Evolutionary conservation across 1,140 invertebrate species (phyloP).

Genomic region (Stenopsyche tienmushanensis): DNA sequence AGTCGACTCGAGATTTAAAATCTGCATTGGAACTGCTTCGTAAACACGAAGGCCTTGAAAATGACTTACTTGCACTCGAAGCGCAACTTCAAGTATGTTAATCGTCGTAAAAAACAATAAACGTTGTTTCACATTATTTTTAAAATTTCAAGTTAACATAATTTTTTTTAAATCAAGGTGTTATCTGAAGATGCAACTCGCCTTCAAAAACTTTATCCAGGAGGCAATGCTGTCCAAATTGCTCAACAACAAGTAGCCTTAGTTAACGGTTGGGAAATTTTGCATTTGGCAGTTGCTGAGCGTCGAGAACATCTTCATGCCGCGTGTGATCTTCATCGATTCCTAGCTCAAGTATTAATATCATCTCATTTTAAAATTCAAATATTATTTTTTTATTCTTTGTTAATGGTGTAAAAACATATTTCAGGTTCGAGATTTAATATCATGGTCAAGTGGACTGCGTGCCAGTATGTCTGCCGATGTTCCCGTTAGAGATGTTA

Average conservation of each 20-base stretch:
- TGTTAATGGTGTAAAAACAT: not conserved
- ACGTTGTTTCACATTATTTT: not conserved
- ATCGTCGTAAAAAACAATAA: not conserved
- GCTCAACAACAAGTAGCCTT: slow-evolving; percentile 81
- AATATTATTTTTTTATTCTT: not conserved
- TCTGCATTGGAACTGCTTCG: slow-evolving; percentile 80
- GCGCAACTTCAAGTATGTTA: slow-evolving; percentile 78
- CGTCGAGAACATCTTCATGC: slow-evolving; percentile 81
- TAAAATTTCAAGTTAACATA: slow-evolving; percentile 8
- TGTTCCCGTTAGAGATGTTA: slow-evolving; percentile 82
- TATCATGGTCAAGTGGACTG: slow-evolving; percentile 83
- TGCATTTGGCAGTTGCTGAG: slow-evolving; percentile 79
- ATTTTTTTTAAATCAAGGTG: slow-evolving; percentile 55
- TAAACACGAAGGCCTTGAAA: slow-evolving; percentile 93
- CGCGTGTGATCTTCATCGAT: slow-evolving; percentile 86
- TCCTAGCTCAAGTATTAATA: slow-evolving; percentile 66
- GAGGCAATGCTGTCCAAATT: slow-evolving; percentile 88
- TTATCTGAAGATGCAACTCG: slow-evolving; percentile 89
- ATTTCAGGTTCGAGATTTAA: slow-evolving; percentile 78
- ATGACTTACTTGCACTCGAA: slow-evolving; percentile 90
- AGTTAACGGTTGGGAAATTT: slow-evolving; percentile 80
- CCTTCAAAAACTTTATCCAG: slow-evolving; percentile 87
- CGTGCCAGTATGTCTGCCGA: slow-evolving; percentile 78
- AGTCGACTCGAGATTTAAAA: slow-evolving; percentile 71
- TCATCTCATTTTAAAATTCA: not conserved